Conservation (phyloP, 2,797 vertebrate species). For the Hybognathus amarus region DNA sequence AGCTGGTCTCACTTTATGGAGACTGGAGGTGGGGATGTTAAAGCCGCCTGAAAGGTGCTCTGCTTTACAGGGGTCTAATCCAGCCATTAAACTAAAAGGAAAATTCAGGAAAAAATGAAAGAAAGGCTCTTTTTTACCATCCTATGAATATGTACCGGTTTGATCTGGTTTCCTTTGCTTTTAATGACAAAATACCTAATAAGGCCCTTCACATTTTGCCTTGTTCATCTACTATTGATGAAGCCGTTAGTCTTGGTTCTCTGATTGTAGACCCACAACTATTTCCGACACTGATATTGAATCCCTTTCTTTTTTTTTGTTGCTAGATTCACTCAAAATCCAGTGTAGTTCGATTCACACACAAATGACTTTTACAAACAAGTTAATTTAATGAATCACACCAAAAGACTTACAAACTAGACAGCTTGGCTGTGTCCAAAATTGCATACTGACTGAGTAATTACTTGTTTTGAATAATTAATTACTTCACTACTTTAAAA, state of each 20-base stretch:
- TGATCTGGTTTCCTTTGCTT: conserved; percentile 62
- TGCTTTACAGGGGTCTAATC: conserved; percentile 74
- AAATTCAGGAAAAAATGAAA: conserved; percentile 59
- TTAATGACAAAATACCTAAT: conserved; percentile 51
- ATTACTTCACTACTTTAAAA: no score
- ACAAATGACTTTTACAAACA: neutral
- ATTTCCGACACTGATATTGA: neutral
- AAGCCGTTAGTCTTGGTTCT: neutral
- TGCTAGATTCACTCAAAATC: no score
- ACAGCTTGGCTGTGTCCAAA: neutral
- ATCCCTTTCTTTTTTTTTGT: no score
- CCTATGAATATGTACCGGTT: conserved; percentile 57
- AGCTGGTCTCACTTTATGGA: conserved; percentile 73
- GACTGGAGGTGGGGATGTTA: conserved; percentile 67
- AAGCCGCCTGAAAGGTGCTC: conserved; percentile 70
- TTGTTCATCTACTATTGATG: conserved; percentile 14
- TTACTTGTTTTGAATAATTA: neutral
- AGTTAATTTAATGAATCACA: neutral
- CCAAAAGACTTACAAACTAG: neutral
- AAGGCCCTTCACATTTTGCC: conserved; percentile 30
- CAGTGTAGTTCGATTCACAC: neutral
- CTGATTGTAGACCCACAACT: neutral
- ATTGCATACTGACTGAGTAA: neutral
- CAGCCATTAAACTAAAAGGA: conserved; percentile 68
- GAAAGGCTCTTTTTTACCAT: conserved; percentile 56